These are phyloP conservation scores for Paralichthys olivaceus DNA, from an alignment of 2,113 vertebrate species.

Conservation along the genomic window DNA sequence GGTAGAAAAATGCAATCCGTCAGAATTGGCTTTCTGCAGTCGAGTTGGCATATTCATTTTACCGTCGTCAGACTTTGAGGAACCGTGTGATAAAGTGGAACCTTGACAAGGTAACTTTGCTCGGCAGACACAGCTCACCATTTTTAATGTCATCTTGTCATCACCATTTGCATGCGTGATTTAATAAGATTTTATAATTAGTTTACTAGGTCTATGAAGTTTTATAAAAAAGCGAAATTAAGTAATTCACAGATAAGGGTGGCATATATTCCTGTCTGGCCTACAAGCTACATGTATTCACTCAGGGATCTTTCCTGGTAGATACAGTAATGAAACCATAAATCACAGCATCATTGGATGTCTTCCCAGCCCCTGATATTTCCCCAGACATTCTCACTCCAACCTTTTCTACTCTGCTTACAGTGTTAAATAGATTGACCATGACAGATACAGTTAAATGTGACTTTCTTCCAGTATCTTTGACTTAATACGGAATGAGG, in stretches of 20 bases:
- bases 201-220: not conserved
- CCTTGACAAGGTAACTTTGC: conserved; percentile 19
- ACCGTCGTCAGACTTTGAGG: conserved; percentile 23
- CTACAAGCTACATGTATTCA: conserved; percentile 55
- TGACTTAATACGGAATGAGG: conserved; percentile 53
- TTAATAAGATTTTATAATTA: conserved; percentile 14
- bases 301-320: conserved; percentile 44
- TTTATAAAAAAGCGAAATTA: conserved; percentile 17
- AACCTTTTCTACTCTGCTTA: conserved; percentile 62
- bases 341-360: conserved; percentile 77
- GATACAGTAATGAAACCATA: conserved; percentile 76
- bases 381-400: conserved; percentile 70
- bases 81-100: conserved; percentile 28
- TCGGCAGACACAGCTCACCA: conserved; percentile 14
- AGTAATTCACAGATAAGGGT: conserved; percentile 9
- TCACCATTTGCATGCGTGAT: conserved; percentile 14
- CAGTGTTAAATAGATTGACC: conserved; percentile 76
- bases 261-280: conserved; percentile 10
- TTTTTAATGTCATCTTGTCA: conserved; percentile 15
- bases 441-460: conserved; percentile 72
- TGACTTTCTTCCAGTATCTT: conserved; percentile 54
- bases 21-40: conserved; percentile 35
- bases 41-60: conserved; percentile 37
- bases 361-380: conserved; percentile 73
- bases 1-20: conserved; percentile 59